Percentiles rank a stretch among this genome's conserved stretches.
These are phyloP conservation scores for Pantherophis guttatus DNA, from an alignment of 2,113 vertebrate species.

Conservation along the genomic window DNA sequence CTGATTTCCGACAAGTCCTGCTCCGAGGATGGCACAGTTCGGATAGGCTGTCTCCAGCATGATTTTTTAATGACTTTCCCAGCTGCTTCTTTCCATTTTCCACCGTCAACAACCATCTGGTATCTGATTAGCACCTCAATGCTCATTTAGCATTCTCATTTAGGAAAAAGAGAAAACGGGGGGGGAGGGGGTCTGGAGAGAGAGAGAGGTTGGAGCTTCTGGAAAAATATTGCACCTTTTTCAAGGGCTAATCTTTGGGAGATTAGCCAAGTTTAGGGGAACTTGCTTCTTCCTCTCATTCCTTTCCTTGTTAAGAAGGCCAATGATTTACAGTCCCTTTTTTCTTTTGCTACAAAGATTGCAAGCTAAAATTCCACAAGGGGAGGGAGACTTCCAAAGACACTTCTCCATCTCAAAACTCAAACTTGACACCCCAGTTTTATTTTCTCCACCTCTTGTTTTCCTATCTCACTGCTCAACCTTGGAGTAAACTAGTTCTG, in stretches of 20 bases:
- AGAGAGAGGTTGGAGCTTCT: conserved; percentile 60
- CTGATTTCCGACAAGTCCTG: conserved; percentile 73
- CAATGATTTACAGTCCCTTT: background rate
- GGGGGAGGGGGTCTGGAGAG: background rate
- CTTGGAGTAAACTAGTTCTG: background rate
- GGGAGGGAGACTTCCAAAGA: background rate
- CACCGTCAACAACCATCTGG: conserved; percentile 86
- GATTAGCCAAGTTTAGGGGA: conserved; percentile 43
- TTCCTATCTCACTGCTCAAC: background rate
- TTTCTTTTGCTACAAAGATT: background rate
- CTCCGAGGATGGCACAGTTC: conserved; percentile 81
- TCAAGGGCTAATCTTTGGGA: conserved; percentile 39
- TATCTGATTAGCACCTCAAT: conserved; percentile 87
- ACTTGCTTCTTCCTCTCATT: background rate
- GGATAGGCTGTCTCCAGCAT: conserved; percentile 83
- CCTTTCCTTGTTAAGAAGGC: background rate
- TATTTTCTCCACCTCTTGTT: conserved; percentile 12
- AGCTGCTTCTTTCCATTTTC: conserved; percentile 86
- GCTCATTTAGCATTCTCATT: conserved; percentile 77
- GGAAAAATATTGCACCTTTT: conserved; percentile 52
- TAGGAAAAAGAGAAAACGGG: conserved; percentile 59
- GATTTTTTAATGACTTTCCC: conserved; percentile 85
- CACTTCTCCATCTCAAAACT: background rate
- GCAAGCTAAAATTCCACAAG: background rate
- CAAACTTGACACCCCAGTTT: background rate